Conservation (phyloP, 2,797 vertebrate genomes). For the Oryzias dopingdopingensis region DNA sequence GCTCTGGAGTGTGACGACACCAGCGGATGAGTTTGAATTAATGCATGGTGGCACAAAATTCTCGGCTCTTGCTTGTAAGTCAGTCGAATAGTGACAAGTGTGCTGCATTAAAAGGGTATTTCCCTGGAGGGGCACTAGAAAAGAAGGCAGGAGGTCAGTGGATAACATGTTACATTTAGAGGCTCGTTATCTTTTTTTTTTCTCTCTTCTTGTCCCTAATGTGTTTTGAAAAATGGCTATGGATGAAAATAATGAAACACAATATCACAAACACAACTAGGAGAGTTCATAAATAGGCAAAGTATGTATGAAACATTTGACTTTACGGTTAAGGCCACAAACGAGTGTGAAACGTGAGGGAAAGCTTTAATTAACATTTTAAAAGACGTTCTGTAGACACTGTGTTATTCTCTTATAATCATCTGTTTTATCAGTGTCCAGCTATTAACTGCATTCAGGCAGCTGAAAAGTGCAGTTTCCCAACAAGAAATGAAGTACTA, state of each 20-base stretch:
- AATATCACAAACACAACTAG: too few relatives aligned
- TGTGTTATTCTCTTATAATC: too few relatives aligned
- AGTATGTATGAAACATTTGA: not conserved
- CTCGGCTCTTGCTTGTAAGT: constrained; percentile 35
- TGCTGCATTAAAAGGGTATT: constrained; percentile 40
- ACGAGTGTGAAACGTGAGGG: too few relatives aligned
- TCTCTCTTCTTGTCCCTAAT: not conserved
- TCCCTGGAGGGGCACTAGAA: constrained; percentile 33
- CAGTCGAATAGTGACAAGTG: constrained; percentile 50
- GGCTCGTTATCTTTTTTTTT: constrained; percentile 9
- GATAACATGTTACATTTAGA: constrained; percentile 27
- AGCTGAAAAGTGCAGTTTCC: not conserved
- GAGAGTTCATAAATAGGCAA: not conserved
- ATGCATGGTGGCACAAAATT: constrained; percentile 45
- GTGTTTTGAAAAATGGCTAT: not conserved
- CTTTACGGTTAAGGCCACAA: too few relatives aligned
- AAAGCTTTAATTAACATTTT: too few relatives aligned
- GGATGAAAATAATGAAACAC: not conserved
- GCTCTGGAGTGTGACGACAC: constrained; percentile 29
- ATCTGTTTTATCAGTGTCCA: not conserved
- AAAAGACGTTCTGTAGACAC: too few relatives aligned
- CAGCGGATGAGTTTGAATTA: constrained; percentile 42
- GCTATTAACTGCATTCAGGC: not conserved
- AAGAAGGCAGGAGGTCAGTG: constrained; percentile 31
- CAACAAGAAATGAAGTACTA: too few relatives aligned